A percentile compares a stretch with the other conserved stretches of the same genome.
These are phyloP conservation scores for Mycetomoellerius zeteki DNA, from an alignment of 1,140 invertebrate species.

Conservation along the genomic window DNA sequence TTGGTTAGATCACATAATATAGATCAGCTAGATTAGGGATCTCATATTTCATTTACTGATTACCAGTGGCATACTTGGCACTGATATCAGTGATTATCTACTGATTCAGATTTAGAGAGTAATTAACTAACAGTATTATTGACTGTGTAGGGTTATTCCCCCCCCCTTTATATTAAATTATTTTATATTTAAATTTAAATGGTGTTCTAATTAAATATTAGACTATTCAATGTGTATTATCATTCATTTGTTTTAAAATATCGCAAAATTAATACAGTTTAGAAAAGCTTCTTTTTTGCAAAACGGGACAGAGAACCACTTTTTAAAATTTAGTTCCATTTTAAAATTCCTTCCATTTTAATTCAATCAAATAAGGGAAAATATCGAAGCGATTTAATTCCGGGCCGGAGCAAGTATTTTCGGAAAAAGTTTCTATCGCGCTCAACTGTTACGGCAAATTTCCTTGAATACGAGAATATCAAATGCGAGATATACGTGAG, in stretches of 20 bases:
- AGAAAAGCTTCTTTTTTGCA: not conserved
- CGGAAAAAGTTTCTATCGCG: conserved; percentile 2
- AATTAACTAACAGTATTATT: too few relatives aligned
- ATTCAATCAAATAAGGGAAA: conserved; percentile 19
- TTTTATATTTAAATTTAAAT: conserved; percentile 16
- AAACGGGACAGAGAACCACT: not conserved
- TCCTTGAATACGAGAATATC: not conserved
- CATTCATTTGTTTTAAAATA: conserved; percentile 19
- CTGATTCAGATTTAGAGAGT: too few relatives aligned
- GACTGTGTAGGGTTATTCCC: too few relatives aligned
- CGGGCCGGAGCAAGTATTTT: not conserved
- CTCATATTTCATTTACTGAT: too few relatives aligned
- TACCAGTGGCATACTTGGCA: too few relatives aligned
- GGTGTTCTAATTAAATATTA: not conserved
- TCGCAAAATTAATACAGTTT: not conserved
- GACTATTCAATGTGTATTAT: not conserved
- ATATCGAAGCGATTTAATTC: conserved; percentile 36
- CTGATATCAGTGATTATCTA: too few relatives aligned
- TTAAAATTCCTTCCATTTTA: conserved; percentile 24
- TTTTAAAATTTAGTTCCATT: not conserved
- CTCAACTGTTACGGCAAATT: conserved; percentile 17
- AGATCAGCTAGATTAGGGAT: too few relatives aligned
- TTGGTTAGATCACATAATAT: too few relatives aligned
- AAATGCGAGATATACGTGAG: conserved; percentile 12
- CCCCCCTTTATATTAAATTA: not conserved